A percentile compares a stretch with the other conserved stretches of the same genome.
These are phyloP conservation scores for Bicyclus anynana DNA, from an alignment of 1,140 invertebrate genomes.

Conservation along the genomic window DNA sequence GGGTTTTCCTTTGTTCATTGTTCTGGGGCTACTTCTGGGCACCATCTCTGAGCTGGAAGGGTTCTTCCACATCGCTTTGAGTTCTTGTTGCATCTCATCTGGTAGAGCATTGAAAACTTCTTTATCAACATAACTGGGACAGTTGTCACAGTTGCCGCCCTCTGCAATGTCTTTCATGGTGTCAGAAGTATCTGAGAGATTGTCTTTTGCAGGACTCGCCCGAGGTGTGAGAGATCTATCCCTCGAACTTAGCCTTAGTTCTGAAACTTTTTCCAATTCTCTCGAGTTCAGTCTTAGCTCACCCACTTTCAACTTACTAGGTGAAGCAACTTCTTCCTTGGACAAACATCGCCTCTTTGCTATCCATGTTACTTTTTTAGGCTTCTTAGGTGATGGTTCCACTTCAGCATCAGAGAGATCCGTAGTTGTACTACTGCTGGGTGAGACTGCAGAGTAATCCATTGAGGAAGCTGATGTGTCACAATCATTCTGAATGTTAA, in stretches of 20 bases:
- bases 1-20: slow-evolving; percentile 65
- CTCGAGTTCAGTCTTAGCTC: slow-evolving; percentile 79
- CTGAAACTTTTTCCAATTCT: slow-evolving; percentile 74
- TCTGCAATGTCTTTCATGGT: slow-evolving; percentile 56
- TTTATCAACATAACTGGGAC: slow-evolving; percentile 79
- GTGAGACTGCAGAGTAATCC: slow-evolving; percentile 76
- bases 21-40: slow-evolving; percentile 69
- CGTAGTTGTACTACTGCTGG: slow-evolving; percentile 77
- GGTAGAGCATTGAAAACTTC: slow-evolving; percentile 80
- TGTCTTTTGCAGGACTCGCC: slow-evolving; percentile 66
- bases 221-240: slow-evolving; percentile 70
- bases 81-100: slow-evolving; percentile 79
- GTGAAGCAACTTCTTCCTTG: slow-evolving; percentile 77
- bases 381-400: slow-evolving; percentile 85
- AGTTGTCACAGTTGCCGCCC: slow-evolving; percentile 57
- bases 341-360: slow-evolving; percentile 65
- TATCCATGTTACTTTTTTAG: slow-evolving; percentile 69
- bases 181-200: slow-evolving; percentile 65
- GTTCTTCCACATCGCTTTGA: slow-evolving; percentile 80
- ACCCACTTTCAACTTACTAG: slow-evolving; percentile 80
- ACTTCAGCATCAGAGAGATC: slow-evolving; percentile 78
- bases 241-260: slow-evolving; percentile 68
- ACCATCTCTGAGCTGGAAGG: slow-evolving; percentile 56
- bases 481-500: slow-evolving; percentile 78
- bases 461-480: slow-evolving; percentile 76